Evolutionary conservation across 2,113 vertebrate species (phyloP).

Genomic region (Lophotis ruficrista): DNA sequence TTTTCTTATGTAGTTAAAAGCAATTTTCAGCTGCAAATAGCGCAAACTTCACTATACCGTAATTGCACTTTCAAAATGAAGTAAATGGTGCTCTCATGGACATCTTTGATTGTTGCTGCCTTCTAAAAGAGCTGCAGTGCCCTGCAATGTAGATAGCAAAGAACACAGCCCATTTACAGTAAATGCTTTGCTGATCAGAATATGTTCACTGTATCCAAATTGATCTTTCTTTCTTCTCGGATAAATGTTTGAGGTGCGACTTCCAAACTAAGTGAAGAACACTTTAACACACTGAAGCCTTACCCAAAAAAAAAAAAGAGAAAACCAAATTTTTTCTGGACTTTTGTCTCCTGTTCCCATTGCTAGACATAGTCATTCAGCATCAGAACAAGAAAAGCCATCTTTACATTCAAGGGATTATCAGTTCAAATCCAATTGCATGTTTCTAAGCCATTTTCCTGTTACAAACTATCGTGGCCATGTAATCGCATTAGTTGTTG

Average conservation of each 20-base stretch:
- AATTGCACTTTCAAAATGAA: background rate
- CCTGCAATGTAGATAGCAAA: background rate
- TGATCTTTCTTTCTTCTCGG: background rate
- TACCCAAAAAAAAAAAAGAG: background rate
- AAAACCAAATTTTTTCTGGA: background rate
- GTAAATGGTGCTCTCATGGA: background rate
- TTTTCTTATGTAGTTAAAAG: background rate
- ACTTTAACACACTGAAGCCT: background rate
- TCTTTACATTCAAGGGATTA: conserved; percentile 47
- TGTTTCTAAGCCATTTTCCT: conserved; percentile 54
- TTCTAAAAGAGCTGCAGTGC: background rate
- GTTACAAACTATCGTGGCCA: conserved; percentile 22
- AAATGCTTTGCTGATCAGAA: background rate
- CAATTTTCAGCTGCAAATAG: background rate
- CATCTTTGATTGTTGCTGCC: background rate
- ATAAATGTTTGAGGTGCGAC: background rate
- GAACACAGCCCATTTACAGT: background rate
- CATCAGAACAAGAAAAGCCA: background rate
- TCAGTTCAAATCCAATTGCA: conserved; percentile 55
- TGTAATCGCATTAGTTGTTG: conserved; percentile 55
- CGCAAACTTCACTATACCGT: background rate
- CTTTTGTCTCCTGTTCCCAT: background rate
- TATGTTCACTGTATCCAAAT: background rate
- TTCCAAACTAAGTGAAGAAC: background rate
- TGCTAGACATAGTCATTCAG: background rate